Base-by-base conservation (phyloP, 2,113 vertebrate species). In the Myrmecophaga tridactyla region DNA sequence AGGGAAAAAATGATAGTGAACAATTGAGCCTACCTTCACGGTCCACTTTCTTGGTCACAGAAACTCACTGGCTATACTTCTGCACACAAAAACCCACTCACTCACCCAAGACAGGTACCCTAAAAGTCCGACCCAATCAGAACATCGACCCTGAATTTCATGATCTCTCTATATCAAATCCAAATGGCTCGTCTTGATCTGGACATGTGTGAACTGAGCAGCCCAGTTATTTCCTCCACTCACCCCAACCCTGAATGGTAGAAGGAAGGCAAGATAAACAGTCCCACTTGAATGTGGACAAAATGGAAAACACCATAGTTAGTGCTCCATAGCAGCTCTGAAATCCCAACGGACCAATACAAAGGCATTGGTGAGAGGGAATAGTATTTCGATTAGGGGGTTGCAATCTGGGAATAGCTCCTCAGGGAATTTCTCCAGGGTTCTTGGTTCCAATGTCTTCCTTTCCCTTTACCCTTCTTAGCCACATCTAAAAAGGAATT, bases 271-370 rank as follows among this genome's bases (percentile, higher is more conserved):
- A 34, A 15, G 14, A 13, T 21, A 70, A 72, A 65, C 29, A 43
- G 43, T 51, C 23, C 23, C 11, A 46, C 39, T 36, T 25, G 23
- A 67, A 36, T 3, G 13, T 25, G 51, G 25, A 9, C 10, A 65
- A n/a, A 20, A 8, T 27, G 25, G 9, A 48, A 56, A 69, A n/a
- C 39, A 69, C n/a, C 73, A 36, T 9, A 70, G 9, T 25, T 18
- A 8, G 31, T 1, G 15, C 8, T 6, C 25, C 18, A 2, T 4
- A 7, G n/a, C 39, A 10, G 4, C 23, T 41, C 53, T 43, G 41
- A 41, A 46, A 36, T 18, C n/a, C 29, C n/a, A 29, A 4, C 23
- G 29, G n/a, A 29, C 65, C 73, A 29, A n/a, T 20, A 27, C 0
- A 1, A 34, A 43, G 56, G 39, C 1, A 6, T 0, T 27, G 25